Conservation (phyloP, 2,113 vertebrate genomes). For the Neomonachus schauinslandi region DNA sequence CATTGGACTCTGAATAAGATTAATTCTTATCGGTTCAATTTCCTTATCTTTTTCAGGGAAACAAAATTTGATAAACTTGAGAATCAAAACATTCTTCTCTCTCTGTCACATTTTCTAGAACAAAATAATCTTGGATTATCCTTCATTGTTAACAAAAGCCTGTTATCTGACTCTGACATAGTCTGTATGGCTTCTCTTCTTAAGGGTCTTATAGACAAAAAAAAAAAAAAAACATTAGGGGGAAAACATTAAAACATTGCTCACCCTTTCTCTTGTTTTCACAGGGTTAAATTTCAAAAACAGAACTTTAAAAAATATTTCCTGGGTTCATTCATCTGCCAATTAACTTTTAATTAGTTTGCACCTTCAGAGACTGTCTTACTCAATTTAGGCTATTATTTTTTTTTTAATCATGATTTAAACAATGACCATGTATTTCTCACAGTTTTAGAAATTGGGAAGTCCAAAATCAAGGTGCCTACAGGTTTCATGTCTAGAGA, state of each 20-base stretch:
- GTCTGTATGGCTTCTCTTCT: background rate
- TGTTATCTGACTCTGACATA: background rate
- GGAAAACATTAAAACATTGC: background rate
- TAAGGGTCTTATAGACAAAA: background rate
- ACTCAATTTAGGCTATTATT: background rate
- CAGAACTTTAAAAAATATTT: background rate
- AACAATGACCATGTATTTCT: background rate
- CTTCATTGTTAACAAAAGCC: slow-evolving; percentile 13
- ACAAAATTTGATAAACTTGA: background rate
- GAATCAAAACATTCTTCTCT: background rate
- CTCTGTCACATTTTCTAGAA: background rate
- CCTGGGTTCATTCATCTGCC: background rate
- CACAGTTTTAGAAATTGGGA: background rate
- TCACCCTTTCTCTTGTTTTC: background rate
- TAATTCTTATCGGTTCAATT: background rate
- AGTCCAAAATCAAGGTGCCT: background rate
- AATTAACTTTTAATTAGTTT: background rate
- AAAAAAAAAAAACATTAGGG: background rate
- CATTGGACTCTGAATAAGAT: background rate
- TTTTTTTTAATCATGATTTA: background rate
- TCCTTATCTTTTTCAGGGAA: background rate
- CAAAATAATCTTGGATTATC: background rate
- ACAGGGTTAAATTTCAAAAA: background rate
- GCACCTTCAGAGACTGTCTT: background rate
- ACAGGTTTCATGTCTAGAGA: background rate